Evolutionary conservation across 2,113 vertebrate species (phyloP).

Genomic region (Corvus cornix): DNA sequence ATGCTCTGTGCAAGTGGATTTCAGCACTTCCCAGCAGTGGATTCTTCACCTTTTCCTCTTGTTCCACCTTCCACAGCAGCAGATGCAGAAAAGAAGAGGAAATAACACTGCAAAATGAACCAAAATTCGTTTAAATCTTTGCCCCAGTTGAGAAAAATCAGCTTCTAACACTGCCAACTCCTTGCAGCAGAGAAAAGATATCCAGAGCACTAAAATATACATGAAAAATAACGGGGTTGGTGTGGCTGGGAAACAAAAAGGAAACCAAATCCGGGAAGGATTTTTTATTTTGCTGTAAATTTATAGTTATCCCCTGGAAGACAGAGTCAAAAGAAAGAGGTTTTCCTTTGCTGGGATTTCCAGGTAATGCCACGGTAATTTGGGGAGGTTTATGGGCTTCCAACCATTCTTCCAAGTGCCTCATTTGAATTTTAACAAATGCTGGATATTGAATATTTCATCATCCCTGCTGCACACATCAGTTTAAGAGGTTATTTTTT

Average conservation of each 20-base stretch:
- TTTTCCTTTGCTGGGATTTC: not conserved
- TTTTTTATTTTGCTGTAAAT: not conserved
- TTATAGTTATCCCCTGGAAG: not conserved
- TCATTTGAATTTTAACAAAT: not conserved
- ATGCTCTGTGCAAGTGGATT: fast-evolving
- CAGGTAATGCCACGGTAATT: not conserved
- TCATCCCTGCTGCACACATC: not conserved
- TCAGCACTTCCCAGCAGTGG: not conserved
- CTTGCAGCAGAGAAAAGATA: not conserved
- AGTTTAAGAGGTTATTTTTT: fast-evolving
- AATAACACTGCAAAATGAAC: constrained; percentile 54
- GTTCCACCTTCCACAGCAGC: constrained; percentile 49
- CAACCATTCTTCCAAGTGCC: not conserved
- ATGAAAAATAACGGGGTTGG: not conserved
- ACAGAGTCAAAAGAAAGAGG: not conserved
- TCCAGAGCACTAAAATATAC: not conserved
- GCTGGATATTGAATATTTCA: not conserved
- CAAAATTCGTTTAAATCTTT: not conserved
- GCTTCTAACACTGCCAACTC: not conserved
- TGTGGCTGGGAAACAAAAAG: not conserved
- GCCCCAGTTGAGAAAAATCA: not conserved
- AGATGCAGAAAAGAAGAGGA: constrained; percentile 41
- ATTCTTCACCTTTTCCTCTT: constrained; percentile 25
- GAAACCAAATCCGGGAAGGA: fast-evolving
- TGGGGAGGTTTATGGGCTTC: not conserved